Evolutionary conservation across 2,888 invertebrate genomes (phyloP).

Genomic region (Abscondita cerata): DNA sequence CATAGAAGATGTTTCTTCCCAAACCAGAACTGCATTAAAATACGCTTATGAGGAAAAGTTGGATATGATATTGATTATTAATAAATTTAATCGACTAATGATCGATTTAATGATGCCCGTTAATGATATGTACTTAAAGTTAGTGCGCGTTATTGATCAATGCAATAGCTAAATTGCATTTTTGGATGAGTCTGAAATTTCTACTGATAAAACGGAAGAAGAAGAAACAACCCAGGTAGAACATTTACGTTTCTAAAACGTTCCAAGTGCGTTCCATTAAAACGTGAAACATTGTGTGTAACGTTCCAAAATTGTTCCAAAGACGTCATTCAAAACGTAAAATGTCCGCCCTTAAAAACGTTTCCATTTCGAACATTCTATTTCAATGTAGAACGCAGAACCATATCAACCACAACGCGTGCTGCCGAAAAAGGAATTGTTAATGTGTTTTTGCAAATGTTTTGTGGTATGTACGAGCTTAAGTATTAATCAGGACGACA

Average conservation of each 20-base stretch:
- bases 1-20: conserved; percentile 96
- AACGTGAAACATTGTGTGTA: conserved; percentile 95
- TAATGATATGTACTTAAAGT: conserved; percentile 85
- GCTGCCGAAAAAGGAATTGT: conserved; percentile 92
- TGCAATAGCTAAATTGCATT: conserved; percentile 90
- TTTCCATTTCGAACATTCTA: conserved; percentile 69
- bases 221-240: conserved; percentile 65
- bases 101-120: conserved; percentile 85
- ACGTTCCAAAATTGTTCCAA: conserved; percentile 61
- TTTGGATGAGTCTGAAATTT: conserved; percentile 23
- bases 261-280: conserved; percentile 98
- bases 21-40: conserved; percentile 85
- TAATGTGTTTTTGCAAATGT: conserved; percentile 90
- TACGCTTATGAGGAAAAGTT: conserved; percentile 90
- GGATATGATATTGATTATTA: conserved; percentile 87
- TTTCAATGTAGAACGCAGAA: conserved; percentile 90
- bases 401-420: conserved; percentile 85
- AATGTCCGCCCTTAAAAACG: too few relatives aligned
- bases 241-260: conserved; percentile 88
- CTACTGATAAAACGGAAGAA: conserved; percentile 64
- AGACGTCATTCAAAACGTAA: too few relatives aligned
- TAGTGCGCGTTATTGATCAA: conserved; percentile 85
- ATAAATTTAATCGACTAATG: conserved; percentile 96
- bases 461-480: conserved; percentile 88
- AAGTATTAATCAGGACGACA: conserved; percentile 75